phyloP scores from a whole-genome alignment of 2,888 invertebrate species.

The Endotricha flammealis region DNA sequence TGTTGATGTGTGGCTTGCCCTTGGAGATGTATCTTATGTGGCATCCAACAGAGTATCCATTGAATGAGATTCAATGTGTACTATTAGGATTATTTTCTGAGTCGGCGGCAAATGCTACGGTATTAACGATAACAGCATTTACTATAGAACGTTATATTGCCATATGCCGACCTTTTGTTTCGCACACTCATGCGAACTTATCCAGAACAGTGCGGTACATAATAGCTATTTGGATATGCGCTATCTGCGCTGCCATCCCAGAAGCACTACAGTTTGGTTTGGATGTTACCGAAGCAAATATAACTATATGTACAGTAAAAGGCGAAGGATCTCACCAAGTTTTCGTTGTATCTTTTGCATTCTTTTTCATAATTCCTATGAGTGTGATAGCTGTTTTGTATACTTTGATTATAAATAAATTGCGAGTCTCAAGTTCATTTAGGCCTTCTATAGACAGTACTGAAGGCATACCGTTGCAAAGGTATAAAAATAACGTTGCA shows the following conservation, averaged over 20 bases:
- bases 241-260: slow-evolving; percentile 85
- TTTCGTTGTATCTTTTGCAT: slow-evolving; percentile 87
- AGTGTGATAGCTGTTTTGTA: slow-evolving; percentile 90
- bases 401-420: slow-evolving; percentile 84
- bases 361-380: slow-evolving; percentile 93
- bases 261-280: slow-evolving; percentile 90
- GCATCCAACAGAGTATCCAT: slow-evolving; percentile 84
- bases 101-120: slow-evolving; percentile 91
- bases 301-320: slow-evolving; percentile 78
- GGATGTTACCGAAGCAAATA: slow-evolving; percentile 73
- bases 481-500: slow-evolving; percentile 75
- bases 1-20: slow-evolving; percentile 87
- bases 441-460: slow-evolving; percentile 68
- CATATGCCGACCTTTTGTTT: slow-evolving; percentile 90
- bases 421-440: slow-evolving; percentile 80
- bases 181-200: slow-evolving; percentile 90
- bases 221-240: slow-evolving; percentile 87
- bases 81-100: slow-evolving; percentile 88
- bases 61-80: slow-evolving; percentile 88
- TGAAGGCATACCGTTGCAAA: not conserved
- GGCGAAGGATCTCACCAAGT: slow-evolving; percentile 81
- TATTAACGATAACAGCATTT: slow-evolving; percentile 91
- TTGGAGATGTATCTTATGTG: slow-evolving; percentile 87
- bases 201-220: slow-evolving; percentile 88
- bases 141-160: slow-evolving; percentile 93